Conservation (phyloP, 1,140 invertebrate genomes). For the Drosophila cardini region DNA sequence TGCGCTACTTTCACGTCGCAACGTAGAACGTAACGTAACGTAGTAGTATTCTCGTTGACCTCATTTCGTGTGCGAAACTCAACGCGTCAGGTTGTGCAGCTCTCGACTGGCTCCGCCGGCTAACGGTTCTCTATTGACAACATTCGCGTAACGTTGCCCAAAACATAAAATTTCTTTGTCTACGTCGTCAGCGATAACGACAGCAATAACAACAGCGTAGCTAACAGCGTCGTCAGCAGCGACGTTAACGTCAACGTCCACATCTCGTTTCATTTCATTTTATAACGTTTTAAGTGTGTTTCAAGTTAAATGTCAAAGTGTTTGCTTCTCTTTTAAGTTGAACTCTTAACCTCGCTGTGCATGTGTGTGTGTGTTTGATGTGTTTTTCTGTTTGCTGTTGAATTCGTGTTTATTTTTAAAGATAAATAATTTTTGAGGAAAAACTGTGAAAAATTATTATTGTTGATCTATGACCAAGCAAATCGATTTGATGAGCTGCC, state of each 20-base stretch:
- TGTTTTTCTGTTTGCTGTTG: background rate
- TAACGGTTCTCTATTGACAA: slow-evolving; percentile 10
- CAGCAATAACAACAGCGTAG: slow-evolving; percentile 1
- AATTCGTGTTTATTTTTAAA: slow-evolving; percentile 1
- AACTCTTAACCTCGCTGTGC: slow-evolving; percentile 40
- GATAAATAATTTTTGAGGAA: background rate
- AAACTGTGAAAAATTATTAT: slow-evolving; percentile 2
- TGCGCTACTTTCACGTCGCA: slow-evolving; percentile 66
- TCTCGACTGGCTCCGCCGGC: slow-evolving; percentile 31
- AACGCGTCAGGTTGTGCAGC: slow-evolving; percentile 79
- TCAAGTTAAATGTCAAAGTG: slow-evolving; percentile 55
- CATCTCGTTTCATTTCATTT: slow-evolving; percentile 2
- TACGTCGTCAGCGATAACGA: background rate
- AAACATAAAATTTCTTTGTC: slow-evolving; percentile 16
- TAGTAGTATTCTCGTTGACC: slow-evolving; percentile 80
- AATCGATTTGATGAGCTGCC: slow-evolving; percentile 42
- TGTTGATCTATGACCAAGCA: slow-evolving; percentile 21
- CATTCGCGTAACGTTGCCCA: slow-evolving; percentile 10
- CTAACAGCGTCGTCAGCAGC: background rate
- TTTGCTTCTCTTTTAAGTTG: slow-evolving; percentile 39
- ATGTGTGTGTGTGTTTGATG: background rate
- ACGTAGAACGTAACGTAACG: slow-evolving; percentile 61
- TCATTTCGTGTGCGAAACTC: slow-evolving; percentile 84
- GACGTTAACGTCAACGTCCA: background rate
- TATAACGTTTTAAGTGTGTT: slow-evolving; percentile 26